Base-by-base conservation (phyloP, 2,888 invertebrate species). In the Drosophila borborema region DNA sequence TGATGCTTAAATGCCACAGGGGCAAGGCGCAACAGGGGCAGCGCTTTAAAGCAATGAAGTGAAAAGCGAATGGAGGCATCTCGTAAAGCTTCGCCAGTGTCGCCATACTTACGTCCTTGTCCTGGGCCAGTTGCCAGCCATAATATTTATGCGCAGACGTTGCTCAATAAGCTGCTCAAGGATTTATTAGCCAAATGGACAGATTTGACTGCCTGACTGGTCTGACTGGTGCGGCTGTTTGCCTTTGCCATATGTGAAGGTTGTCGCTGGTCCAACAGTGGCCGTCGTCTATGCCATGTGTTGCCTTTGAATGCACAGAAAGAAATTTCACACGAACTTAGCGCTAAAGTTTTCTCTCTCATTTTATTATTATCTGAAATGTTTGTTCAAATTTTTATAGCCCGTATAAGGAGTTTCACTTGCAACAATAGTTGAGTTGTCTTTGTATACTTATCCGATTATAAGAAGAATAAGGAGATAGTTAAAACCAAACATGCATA, bases 101-200 rank as follows among this genome's bases (percentile, higher is more conserved):
- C 60, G 72, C 64, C 58, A 49, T 54, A 8, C 23, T 71, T 58
- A n/a, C 41, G 28, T 55, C 61, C 65, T 63, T 51, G 59, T 49
- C 56, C 69, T 72, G 72, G 84, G 72, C 82, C 86, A 79, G 83
- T 80, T 82, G 82, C 76, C 77, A 78, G 75, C 76, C 79, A 64
- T 80, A 81, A 90, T 90, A 91, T 91, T 90, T 90, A 86, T 91
- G 86, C 82, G 82, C 80, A 90, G 88, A 91, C 86, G 82, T 86
- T 82, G 80, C 80, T 82, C 91, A 91, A 91, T 91, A 91, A 91
- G 91, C 91, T 91, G 84, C 90, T 90, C 90, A 91, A 92, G 92
- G 92, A 92, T 92, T 92, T 92, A 92, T 92, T 92, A 92, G 91
- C 90, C 91, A 92, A 92, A 92, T 92, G 91, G 90, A 91, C 89